Percentiles rank a stretch among this genome's conserved stretches.
These are phyloP conservation scores for Drosophila rubida DNA, from an alignment of 2,888 invertebrate genomes.

Conservation along the genomic window DNA sequence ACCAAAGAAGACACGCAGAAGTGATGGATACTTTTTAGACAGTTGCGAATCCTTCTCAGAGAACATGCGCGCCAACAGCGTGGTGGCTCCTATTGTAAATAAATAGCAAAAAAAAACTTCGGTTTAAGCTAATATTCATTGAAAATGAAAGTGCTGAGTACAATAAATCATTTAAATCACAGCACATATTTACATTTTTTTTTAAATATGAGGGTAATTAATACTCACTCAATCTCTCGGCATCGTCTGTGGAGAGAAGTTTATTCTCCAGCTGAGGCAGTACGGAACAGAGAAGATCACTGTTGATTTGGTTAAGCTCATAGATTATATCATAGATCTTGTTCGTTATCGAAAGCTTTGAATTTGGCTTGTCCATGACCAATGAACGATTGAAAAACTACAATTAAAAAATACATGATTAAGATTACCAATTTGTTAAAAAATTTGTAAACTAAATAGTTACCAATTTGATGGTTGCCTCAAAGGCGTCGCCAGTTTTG, in stretches of 20 bases:
- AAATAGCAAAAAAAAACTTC: background rate
- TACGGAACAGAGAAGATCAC: conserved; percentile 93
- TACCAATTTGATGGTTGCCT: conserved; percentile 97
- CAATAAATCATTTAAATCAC: background rate
- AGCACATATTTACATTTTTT: background rate
- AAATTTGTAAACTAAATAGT: conserved; percentile 72
- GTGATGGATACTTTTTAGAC: conserved; percentile 93
- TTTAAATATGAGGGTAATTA: conserved; percentile 4
- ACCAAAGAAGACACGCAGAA: conserved; percentile 97
- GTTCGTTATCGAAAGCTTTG: conserved; percentile 90
- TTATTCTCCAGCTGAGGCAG: conserved; percentile 98
- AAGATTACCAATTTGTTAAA: too few species aligned
- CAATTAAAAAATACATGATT: conserved; percentile 70
- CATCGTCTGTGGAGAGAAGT: conserved; percentile 94
- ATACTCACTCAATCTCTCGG: conserved; percentile 90
- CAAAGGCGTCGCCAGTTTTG: conserved; percentile 96
- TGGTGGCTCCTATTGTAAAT: conserved; percentile 89
- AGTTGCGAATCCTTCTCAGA: conserved; percentile 96
- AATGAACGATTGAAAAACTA: conserved; percentile 98
- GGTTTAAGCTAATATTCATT: background rate
- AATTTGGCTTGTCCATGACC: conserved; percentile 96
- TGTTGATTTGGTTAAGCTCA: conserved; percentile 97
- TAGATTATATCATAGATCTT: conserved; percentile 98
- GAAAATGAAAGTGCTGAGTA: background rate
- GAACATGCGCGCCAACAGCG: conserved; percentile 97